Conservation (phyloP, 1,140 invertebrate species). For the Drosophila asahinai region DNA sequence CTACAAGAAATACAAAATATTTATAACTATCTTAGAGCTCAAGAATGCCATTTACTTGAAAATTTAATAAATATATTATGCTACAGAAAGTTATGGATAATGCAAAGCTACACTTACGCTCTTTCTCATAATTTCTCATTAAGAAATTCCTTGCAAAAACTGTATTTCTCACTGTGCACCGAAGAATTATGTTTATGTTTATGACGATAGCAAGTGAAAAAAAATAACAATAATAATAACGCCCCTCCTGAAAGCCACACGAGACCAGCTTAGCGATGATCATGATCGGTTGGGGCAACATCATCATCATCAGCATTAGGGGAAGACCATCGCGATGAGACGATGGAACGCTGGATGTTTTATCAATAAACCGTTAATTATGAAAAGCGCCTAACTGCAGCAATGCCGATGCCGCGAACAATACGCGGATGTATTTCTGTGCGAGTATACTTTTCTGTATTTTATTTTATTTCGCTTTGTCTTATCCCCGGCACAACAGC, state of each 20-base stretch:
- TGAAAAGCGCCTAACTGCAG: conserved; percentile 61
- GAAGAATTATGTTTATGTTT: conserved; percentile 79
- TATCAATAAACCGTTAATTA: conserved; percentile 82
- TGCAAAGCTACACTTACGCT: no score
- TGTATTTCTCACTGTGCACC: not conserved
- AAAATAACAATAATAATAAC: conserved; percentile 3
- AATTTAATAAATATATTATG: no score
- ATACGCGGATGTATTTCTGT: conserved; percentile 75
- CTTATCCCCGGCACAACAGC: conserved; percentile 40
- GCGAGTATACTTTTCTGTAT: conserved; percentile 25
- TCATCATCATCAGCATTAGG: conserved; percentile 23
- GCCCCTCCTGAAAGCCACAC: conserved; percentile 68
- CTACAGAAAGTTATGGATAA: no score
- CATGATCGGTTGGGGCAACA: conserved; percentile 9
- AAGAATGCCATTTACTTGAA: no score
- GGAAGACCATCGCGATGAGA: conserved; percentile 24
- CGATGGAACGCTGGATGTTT: conserved; percentile 47
- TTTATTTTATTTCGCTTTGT: conserved; percentile 49
- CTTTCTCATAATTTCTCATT: no score
- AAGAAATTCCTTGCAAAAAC: not conserved
- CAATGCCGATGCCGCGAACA: conserved; percentile 68
- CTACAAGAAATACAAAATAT: no score
- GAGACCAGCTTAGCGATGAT: conserved; percentile 36
- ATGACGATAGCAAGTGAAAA: conserved; percentile 58
- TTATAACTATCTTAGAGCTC: no score